These are phyloP conservation scores for Eupithecia pulchellata DNA, from an alignment of 2,888 invertebrate genomes.

Conservation along the genomic window DNA sequence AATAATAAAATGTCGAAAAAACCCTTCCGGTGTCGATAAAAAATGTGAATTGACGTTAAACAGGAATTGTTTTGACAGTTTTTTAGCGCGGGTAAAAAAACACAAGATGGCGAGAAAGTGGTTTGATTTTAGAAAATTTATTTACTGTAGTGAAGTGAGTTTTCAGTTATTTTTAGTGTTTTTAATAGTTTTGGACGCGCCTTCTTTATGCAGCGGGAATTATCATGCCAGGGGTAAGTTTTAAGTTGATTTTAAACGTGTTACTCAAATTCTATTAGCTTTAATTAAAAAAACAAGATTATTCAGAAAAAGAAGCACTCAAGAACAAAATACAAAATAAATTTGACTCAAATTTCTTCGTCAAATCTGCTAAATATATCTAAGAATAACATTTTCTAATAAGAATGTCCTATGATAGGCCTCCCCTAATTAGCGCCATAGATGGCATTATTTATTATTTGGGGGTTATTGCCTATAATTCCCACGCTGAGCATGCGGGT, in stretches of 20 bases:
- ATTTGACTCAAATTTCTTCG: too few species aligned
- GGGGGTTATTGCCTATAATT: too few species aligned
- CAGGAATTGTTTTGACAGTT: constrained; percentile 39
- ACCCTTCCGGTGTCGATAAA: constrained; percentile 61
- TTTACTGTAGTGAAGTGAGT: constrained; percentile 74
- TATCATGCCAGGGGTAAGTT: constrained; percentile 69
- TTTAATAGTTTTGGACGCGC: constrained; percentile 69
- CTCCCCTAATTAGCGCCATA: too few species aligned
- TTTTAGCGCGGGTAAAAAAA: constrained; percentile 65
- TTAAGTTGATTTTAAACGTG: background rate
- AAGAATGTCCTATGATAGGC: too few species aligned
- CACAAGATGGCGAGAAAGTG: constrained; percentile 80
- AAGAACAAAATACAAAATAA: too few species aligned
- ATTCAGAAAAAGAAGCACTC: too few species aligned
- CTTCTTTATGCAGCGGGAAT: constrained; percentile 63
- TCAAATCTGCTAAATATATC: too few species aligned
- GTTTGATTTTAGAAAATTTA: constrained; percentile 64
- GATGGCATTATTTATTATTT: too few species aligned
- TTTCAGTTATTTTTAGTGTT: constrained; percentile 71
- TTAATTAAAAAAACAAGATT: too few species aligned
- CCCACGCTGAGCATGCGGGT: too few species aligned
- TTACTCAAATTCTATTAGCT: too few species aligned
- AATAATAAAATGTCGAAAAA: constrained; percentile 68
- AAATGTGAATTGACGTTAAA: constrained; percentile 58
- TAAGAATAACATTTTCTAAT: too few species aligned